Base-by-base conservation (phyloP, 2,797 vertebrate genomes). In the Gymnothorax reevesii region DNA sequence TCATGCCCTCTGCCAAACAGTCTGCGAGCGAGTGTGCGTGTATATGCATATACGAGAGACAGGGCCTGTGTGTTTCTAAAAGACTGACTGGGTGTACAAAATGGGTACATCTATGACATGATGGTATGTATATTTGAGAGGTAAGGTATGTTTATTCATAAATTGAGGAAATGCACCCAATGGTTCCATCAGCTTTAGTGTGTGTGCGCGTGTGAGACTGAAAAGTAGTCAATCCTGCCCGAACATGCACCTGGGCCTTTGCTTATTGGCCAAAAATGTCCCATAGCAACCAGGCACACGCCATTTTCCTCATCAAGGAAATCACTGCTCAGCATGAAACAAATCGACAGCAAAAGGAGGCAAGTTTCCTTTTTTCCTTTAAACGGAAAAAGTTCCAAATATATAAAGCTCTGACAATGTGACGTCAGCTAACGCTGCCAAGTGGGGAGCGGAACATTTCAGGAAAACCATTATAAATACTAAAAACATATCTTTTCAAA, bases 401-500 rank as follows among this genome's bases (percentile, higher is more conserved):
- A 86, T 73, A 87, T 59, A 86, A 79, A 87, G 82, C 83, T 85
- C 77, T 89, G 85, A 85, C 77, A 59, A 87, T 71, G 89, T 86
- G 71, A 87, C 55, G 84, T 88, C 87, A 88, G 86, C 86, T 55
- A 75, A 85, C 64, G 60, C 87, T 84, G 87, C 86, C 86, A 64
- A 73, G 54, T 20, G 75, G 75, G 75, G 49, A 79, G 13, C 42
- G 22, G 49, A 8, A 42, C 89, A 84, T 88, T 91, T 88, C 89
- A 89, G 82, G 88, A 93, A 95, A 90, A 52, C 92, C 93, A 92
- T 92, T 94, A 97, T 96, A 96, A 97, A 97, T 91, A 92, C 94
- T 94, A 94, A 92, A 92, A 91, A 94, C 87, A 91, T 92, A 91
- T 88, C 91, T 80, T 75, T 85, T 59, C 85, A 52, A 89, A 94